phyloP scores from a whole-genome alignment of 2,888 invertebrate genomes.

The Anaspis maculata region DNA sequence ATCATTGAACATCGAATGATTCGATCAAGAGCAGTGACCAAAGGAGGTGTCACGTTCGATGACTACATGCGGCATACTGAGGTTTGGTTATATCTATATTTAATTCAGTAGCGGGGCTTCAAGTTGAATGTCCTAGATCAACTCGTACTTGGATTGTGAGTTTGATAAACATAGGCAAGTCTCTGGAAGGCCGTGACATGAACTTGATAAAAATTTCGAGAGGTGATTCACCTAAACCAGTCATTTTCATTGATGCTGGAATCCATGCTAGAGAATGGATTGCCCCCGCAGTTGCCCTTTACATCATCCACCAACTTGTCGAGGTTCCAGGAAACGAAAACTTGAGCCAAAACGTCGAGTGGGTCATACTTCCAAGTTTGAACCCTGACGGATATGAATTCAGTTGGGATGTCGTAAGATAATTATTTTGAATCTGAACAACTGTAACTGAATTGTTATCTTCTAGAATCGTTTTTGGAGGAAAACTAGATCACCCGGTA shows the following conservation, averaged over 20 bases:
- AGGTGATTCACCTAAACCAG: neutral
- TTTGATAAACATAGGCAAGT: neutral
- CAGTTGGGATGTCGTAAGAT: no score
- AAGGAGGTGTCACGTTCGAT: no score
- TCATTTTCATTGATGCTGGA: neutral
- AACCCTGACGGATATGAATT: neutral
- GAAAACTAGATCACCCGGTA: conserved; percentile 18
- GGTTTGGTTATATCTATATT: no score
- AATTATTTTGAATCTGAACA: no score
- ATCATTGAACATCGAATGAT: no score
- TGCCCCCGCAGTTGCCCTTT: neutral
- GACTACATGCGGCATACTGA: no score
- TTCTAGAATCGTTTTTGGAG: conserved; percentile 27
- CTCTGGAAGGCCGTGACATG: neutral
- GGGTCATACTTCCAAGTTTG: neutral
- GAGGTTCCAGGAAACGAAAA: neutral
- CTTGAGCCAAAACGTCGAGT: neutral
- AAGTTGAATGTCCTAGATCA: no score
- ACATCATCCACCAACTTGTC: neutral
- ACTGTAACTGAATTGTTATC: no score
- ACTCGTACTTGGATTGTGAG: neutral
- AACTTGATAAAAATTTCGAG: neutral
- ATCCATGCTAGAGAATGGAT: no score
- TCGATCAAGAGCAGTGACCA: no score
- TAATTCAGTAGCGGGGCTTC: no score